Percentiles rank a stretch among this genome's conserved stretches.
Conservation (phyloP, 2,113 vertebrate genomes). For the Fukomys damarensis region DNA sequence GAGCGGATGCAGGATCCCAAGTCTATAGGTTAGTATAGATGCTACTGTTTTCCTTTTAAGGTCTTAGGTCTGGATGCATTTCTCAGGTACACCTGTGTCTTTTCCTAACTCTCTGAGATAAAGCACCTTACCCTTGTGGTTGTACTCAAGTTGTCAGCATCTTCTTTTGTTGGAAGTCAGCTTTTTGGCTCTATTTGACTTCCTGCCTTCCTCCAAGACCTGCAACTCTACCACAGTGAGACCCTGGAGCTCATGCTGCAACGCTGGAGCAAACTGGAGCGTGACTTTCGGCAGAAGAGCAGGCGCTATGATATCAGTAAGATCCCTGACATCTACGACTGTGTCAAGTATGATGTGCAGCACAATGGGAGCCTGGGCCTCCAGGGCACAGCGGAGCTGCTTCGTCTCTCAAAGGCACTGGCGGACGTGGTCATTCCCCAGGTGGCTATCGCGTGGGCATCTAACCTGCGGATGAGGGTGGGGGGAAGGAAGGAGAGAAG, state of each 20-base stretch:
- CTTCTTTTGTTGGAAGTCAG: conserved; percentile 50
- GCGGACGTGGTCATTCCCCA: conserved; percentile 98
- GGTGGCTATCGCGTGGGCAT: conserved; percentile 84
- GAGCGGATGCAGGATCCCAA: conserved; percentile 95
- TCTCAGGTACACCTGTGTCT: neutral
- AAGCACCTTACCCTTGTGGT: neutral
- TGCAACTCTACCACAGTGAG: conserved; percentile 98
- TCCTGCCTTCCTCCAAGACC: conserved; percentile 84
- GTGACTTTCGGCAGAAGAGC: conserved; percentile 96
- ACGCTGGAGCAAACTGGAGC: conserved; percentile 97
- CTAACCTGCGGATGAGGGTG: neutral
- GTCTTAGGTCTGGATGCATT: neutral
- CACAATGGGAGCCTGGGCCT: conserved; percentile 94
- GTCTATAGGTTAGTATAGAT: conserved; percentile 90
- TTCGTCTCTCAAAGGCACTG: conserved; percentile 93
- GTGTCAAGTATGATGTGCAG: conserved; percentile 97
- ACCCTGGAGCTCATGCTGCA: conserved; percentile 98
- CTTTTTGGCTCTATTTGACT: conserved; percentile 30
- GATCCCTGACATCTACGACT: conserved; percentile 98
- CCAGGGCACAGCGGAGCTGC: conserved; percentile 95
- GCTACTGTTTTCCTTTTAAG: neutral
- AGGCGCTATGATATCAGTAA: conserved; percentile 99
- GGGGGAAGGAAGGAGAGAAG: conserved; percentile 1
- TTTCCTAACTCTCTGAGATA: neutral
- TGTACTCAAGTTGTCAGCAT: neutral